Percentiles rank a stretch among this genome's conserved stretches.
phyloP scores from a whole-genome alignment of 2,113 vertebrate genomes.

The Bagarius yarrelli region DNA sequence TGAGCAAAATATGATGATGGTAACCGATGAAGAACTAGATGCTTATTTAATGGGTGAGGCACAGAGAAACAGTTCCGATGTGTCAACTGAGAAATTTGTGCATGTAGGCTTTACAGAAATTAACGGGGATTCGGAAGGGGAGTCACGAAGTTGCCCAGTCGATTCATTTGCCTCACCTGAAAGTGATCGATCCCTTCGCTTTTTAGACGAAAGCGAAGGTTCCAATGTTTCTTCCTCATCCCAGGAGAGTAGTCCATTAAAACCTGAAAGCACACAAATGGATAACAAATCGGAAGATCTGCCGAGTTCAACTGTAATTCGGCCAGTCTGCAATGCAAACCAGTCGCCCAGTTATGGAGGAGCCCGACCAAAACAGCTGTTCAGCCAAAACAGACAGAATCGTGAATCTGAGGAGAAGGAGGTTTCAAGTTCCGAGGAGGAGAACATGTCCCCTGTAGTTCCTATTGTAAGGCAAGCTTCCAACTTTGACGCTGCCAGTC shows the following conservation, averaged over 20 bases:
- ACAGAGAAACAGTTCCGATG: slow-evolving; percentile 50
- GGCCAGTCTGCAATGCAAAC: slow-evolving; percentile 56
- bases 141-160: slow-evolving; percentile 48
- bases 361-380: slow-evolving; percentile 82
- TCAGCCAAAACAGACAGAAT: slow-evolving; percentile 59
- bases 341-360: slow-evolving; percentile 70
- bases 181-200: slow-evolving; percentile 57
- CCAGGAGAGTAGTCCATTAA: slow-evolving; percentile 55
- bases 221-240: slow-evolving; percentile 50
- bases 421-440: slow-evolving; percentile 48
- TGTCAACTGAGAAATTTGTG: slow-evolving; percentile 33
- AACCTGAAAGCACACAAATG: slow-evolving; percentile 48
- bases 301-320: slow-evolving; percentile 55
- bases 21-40: slow-evolving; percentile 90
- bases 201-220: slow-evolving; percentile 49
- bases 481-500: slow-evolving; percentile 42
- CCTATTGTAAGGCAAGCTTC: slow-evolving; percentile 47
- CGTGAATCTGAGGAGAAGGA: slow-evolving; percentile 35
- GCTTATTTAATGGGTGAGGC: slow-evolving; percentile 82
- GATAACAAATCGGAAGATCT: slow-evolving; percentile 35
- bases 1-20: slow-evolving; percentile 69
- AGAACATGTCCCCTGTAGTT: slow-evolving; percentile 40
- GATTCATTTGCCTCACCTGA: slow-evolving; percentile 61
- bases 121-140: slow-evolving; percentile 49
- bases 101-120: slow-evolving; percentile 55